Evolutionary conservation across 2,888 invertebrate species (phyloP), one percentile per base, ranked within the genome.

Genomic region (Lymantria dispar): DNA sequence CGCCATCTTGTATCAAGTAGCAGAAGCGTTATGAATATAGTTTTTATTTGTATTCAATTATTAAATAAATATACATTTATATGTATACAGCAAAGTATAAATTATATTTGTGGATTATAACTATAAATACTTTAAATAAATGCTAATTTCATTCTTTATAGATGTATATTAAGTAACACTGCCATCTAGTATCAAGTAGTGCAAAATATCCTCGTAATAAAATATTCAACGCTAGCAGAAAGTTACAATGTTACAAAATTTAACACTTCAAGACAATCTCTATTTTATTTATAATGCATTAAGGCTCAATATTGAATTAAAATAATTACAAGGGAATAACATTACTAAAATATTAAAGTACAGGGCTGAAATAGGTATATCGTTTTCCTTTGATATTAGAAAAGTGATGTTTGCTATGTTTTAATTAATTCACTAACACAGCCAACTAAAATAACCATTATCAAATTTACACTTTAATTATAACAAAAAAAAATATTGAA

Each of bases 291-390:
- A 0, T 0, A 13, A 5, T 5, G 0, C 0, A 0, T 53, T 78
- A 83, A 62, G 61, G 72, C 72, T 56, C 47, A 72, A 63, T 68
- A 60, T 76, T 57, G 39, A 12, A 47, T 52, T 44, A 14, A 50
- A 52, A 43, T 53, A 30, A 54, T 48, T 54, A 59, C 64, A 71
- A 78, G n/a, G 80, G 78, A 76, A 80, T 77, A 80, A 77, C 75
- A 72, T 63, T 62, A 57, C 72, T 86, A 58, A 86, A 86, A 79
- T 86, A 87, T 87, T 86, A 64, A 81, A 69, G 59, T 72, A 76
- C 67, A 14, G 64, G 72, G 70, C 70, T 80, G 70, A 80, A 78
- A 79, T 80, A 82, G 72, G 72, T 72, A 59, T 80, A 81, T 78
- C 68, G 72, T 58, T 72, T 70, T 57, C 56, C 64, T 65, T 57